phyloP scores from a whole-genome alignment of 2,113 vertebrate species.

The Chaetura pelagica region DNA sequence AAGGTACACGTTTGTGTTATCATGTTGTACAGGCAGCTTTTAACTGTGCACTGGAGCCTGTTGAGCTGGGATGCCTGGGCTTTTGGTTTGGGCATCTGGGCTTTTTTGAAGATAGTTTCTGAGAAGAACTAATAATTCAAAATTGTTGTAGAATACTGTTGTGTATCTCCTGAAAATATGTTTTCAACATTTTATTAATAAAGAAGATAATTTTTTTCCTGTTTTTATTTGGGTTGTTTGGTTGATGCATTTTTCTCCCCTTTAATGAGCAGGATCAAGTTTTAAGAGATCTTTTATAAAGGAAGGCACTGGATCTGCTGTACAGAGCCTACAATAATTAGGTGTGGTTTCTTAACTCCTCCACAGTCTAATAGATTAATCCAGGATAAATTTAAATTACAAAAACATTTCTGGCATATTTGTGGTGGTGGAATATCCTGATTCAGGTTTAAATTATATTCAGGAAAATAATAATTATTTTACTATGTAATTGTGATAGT shows the following conservation, averaged over 20 bases:
- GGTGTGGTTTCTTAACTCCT: background rate
- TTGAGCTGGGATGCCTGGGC: background rate
- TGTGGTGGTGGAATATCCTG: background rate
- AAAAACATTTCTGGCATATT: background rate
- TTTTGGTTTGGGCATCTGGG: background rate
- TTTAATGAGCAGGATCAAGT: background rate
- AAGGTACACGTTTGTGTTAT: fast-evolving
- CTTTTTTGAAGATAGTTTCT: background rate
- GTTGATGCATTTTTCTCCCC: background rate
- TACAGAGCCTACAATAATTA: background rate
- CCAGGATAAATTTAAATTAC: background rate
- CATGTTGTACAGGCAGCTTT: fast-evolving
- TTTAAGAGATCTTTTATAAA: background rate
- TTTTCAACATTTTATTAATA: background rate
- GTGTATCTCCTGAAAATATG: fast-evolving
- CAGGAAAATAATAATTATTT: background rate
- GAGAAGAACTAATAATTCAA: background rate
- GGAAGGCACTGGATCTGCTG: background rate
- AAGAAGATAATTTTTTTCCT: background rate
- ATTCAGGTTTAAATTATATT: background rate
- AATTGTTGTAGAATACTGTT: background rate
- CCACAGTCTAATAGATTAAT: background rate
- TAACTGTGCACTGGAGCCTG: fast-evolving
- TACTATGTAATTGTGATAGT: background rate
- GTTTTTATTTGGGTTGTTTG: background rate